These are phyloP conservation scores for Ailuropoda melanoleuca DNA, from an alignment of 2,113 vertebrate genomes.

Conservation along the genomic window DNA sequence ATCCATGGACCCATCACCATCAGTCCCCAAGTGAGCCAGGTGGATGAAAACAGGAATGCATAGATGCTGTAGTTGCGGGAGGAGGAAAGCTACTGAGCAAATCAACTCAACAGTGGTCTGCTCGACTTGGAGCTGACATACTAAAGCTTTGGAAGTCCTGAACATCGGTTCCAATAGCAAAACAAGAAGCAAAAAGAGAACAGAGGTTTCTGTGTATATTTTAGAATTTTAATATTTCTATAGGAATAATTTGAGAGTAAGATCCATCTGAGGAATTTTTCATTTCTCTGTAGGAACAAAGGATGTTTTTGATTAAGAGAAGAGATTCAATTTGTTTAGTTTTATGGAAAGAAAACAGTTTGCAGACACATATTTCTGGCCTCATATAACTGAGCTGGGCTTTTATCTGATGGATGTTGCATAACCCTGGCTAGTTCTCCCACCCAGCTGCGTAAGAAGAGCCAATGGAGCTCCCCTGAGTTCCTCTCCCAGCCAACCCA, in stretches of 20 bases:
- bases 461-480: slow-evolving; percentile 57
- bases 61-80: background rate
- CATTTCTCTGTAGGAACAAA: slow-evolving; percentile 13
- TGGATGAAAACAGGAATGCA: background rate
- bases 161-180: background rate
- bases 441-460: slow-evolving; percentile 43
- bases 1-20: background rate
- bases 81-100: background rate
- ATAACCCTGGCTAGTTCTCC: slow-evolving; percentile 60
- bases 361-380: slow-evolving; percentile 56
- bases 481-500: slow-evolving; percentile 35
- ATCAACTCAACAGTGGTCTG: background rate
- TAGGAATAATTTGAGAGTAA: background rate
- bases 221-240: slow-evolving; percentile 36
- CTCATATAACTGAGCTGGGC: background rate
- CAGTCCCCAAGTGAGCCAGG: background rate
- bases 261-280: slow-evolving; percentile 1
- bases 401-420: slow-evolving; percentile 57
- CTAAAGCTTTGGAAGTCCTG: background rate
- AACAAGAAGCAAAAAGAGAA: background rate
- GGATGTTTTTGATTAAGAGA: slow-evolving; percentile 56
- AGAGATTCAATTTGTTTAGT: slow-evolving; percentile 32
- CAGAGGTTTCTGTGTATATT: background rate
- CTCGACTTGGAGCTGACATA: background rate
- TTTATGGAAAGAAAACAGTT: slow-evolving; percentile 63